Evolutionary conservation across 2,888 invertebrate genomes (phyloP).

Genomic region (Heliconius sara): DNA sequence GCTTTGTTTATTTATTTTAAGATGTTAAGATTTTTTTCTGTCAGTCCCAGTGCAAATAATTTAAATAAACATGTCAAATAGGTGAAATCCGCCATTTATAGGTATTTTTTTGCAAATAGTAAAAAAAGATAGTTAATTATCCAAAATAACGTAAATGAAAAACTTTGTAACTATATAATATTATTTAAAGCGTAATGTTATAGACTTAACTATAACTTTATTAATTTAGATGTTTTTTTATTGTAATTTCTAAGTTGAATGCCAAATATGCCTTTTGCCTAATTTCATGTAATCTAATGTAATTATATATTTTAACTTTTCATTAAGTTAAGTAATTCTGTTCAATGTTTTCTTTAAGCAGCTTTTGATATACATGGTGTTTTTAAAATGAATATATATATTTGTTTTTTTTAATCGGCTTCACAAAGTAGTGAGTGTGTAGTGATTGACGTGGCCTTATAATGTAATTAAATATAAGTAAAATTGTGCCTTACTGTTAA

Average conservation of each 20-base stretch:
- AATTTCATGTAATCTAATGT: neutral
- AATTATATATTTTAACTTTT: neutral
- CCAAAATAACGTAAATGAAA: no score
- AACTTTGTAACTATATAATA: neutral
- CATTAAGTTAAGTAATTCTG: neutral
- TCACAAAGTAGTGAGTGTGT: neutral
- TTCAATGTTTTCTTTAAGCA: neutral
- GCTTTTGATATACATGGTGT: neutral
- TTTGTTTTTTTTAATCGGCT: neutral
- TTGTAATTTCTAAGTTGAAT: conserved; percentile 10
- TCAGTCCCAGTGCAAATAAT: conserved; percentile 5
- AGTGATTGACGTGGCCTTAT: conserved; percentile 12
- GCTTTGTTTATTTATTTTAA: conserved; percentile 2
- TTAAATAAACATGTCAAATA: neutral
- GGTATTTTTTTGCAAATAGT: no score
- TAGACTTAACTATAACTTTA: neutral
- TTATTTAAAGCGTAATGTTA: neutral
- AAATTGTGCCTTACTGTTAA: conserved; percentile 26
- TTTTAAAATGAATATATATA: neutral
- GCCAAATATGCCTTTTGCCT: conserved; percentile 18
- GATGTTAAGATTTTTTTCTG: neutral
- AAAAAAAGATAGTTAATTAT: no score
- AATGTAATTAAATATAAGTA: conserved; percentile 6
- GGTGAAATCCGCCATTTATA: neutral
- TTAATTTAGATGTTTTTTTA: neutral